These are phyloP conservation scores for Drosophila mulleri DNA, from an alignment of 2,888 invertebrate species.

Conservation along the genomic window DNA sequence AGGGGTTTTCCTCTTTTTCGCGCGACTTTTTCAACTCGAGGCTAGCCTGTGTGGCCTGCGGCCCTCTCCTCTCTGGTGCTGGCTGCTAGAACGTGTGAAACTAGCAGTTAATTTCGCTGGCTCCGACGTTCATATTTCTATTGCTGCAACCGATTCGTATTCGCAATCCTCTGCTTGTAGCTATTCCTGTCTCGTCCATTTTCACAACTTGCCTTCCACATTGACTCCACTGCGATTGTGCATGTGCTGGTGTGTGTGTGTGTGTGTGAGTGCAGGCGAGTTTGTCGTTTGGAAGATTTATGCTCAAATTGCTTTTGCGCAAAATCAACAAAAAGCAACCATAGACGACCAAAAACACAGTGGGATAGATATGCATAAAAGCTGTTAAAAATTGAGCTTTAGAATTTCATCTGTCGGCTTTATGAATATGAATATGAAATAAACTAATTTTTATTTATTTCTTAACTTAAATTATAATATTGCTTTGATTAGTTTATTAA, in stretches of 20 bases:
- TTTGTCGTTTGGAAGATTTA: slow-evolving; percentile 78
- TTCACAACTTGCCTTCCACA: slow-evolving; percentile 42
- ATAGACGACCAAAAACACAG: slow-evolving; percentile 25
- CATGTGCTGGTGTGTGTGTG: slow-evolving; percentile 13
- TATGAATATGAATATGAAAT: no score
- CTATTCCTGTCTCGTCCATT: slow-evolving; percentile 62
- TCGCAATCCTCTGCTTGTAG: slow-evolving; percentile 44
- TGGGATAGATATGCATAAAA: slow-evolving; percentile 20
- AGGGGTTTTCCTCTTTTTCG: slow-evolving; percentile 23
- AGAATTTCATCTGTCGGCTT: background rate
- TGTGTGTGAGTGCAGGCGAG: slow-evolving; percentile 49
- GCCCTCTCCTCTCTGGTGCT: slow-evolving; percentile 24
- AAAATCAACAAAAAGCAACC: slow-evolving; percentile 69
- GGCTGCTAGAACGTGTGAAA: slow-evolving; percentile 75
- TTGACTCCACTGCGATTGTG: slow-evolving; percentile 9
- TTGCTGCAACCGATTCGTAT: slow-evolving; percentile 30
- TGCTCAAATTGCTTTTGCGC: slow-evolving; percentile 77
- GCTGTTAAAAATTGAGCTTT: background rate
- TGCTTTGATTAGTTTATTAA: no score
- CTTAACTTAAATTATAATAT: no score
- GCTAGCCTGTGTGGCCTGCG: slow-evolving; percentile 19
- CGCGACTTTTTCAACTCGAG: slow-evolving; percentile 35
- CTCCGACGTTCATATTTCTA: slow-evolving; percentile 57
- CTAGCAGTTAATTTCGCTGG: slow-evolving; percentile 73
- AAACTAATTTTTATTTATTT: no score